These are phyloP conservation scores for Phyllotis vaccarum DNA, from an alignment of 2,797 vertebrate species.

Conservation along the genomic window DNA sequence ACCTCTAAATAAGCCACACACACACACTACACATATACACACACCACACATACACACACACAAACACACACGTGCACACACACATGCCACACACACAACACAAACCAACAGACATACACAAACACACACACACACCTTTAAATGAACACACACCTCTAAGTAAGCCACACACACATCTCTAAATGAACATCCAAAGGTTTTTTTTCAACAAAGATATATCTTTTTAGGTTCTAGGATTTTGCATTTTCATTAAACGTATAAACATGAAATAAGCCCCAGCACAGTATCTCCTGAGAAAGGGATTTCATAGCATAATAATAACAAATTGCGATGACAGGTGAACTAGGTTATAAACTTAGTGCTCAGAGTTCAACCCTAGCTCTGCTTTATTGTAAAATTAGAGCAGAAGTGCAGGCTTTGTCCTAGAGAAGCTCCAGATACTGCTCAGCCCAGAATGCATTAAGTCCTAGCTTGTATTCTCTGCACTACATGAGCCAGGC, in stretches of 20 bases:
- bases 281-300: background rate
- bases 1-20: too few relatives aligned
- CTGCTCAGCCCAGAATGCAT: background rate
- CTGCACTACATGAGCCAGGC: too few relatives aligned
- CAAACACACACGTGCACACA: background rate
- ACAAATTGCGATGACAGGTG: background rate
- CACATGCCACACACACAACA: background rate
- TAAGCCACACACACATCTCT: background rate
- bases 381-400: background rate
- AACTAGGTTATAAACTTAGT: background rate
- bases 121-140: background rate
- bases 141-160: too few relatives aligned
- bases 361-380: background rate
- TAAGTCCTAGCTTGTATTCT: too few relatives aligned
- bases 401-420: background rate
- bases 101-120: too few relatives aligned
- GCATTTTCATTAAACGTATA: background rate
- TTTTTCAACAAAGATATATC: background rate
- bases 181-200: background rate
- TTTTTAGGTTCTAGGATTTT: background rate
- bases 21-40: background rate
- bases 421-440: background rate
- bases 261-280: background rate
- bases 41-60: background rate
- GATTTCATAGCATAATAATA: background rate